Conservation (phyloP, 1,140 invertebrate genomes). For the Drosophila willistoni region DNA sequence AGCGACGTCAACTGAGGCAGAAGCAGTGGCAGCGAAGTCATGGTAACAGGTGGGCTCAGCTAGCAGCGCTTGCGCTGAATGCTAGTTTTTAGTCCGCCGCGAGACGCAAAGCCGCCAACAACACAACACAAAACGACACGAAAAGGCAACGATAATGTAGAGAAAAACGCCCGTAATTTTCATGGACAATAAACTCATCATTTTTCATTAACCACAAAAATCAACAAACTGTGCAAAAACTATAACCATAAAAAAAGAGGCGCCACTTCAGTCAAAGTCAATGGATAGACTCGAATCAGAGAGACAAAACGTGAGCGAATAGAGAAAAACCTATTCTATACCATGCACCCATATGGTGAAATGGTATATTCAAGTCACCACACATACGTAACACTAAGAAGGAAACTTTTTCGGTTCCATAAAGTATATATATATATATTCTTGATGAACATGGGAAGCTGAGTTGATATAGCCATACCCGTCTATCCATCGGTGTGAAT, state of each 20-base stretch:
- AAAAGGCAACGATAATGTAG: background rate
- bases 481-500: no score
- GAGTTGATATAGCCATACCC: no score
- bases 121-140: conserved; percentile 18
- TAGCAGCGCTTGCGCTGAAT: conserved; percentile 48
- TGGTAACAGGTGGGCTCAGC: conserved; percentile 24
- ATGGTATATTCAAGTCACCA: no score
- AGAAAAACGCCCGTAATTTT: conserved; percentile 51
- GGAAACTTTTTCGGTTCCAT: no score
- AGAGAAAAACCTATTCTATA: background rate
- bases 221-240: conserved; percentile 69
- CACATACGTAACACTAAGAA: no score
- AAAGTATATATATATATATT: no score
- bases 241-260: conserved; percentile 6
- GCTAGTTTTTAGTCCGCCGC: conserved; percentile 51
- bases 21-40: conserved; percentile 33
- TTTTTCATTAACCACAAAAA: conserved; percentile 67
- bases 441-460: no score
- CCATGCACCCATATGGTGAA: no score
- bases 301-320: conserved; percentile 8
- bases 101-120: conserved; percentile 70
- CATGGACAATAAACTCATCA: conserved; percentile 58
- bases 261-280: conserved; percentile 24
- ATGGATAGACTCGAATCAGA: conserved; percentile 54
- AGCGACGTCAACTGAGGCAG: conserved; percentile 21